Percentiles rank a stretch among this genome's conserved stretches.
These are phyloP conservation scores for Gnatocerus cornutus DNA, from an alignment of 2,888 invertebrate genomes.

Conservation along the genomic window DNA sequence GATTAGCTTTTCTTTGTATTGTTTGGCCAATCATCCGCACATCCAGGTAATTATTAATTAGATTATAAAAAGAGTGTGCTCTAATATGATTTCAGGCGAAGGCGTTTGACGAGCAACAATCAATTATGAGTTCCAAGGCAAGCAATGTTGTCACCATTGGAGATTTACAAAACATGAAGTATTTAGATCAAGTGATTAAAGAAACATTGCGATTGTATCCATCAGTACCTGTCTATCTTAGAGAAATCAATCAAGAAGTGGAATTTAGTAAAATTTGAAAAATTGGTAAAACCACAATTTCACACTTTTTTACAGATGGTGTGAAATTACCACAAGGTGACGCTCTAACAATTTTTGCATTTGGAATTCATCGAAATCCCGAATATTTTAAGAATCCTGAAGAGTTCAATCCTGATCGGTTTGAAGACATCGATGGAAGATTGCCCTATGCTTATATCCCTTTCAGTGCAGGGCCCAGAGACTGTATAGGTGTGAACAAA, in stretches of 20 bases:
- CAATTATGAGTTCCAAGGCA: conserved; percentile 60
- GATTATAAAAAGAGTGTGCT: background rate
- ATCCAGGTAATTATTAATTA: conserved; percentile 54
- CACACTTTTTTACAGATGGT: background rate
- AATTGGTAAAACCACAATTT: background rate
- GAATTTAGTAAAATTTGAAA: conserved; percentile 56
- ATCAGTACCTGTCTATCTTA: conserved; percentile 72
- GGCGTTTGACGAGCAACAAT: conserved; percentile 66
- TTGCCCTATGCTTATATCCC: conserved; percentile 75
- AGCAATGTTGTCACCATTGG: conserved; percentile 55
- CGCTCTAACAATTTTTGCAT: conserved; percentile 69
- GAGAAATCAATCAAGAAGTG: conserved; percentile 68
- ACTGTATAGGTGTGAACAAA: conserved; percentile 72
- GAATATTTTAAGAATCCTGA: conserved; percentile 73
- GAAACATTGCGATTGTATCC: conserved; percentile 74
- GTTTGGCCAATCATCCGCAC: conserved; percentile 65
- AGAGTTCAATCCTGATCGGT: conserved; percentile 73
- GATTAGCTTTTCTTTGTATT: conserved; percentile 67
- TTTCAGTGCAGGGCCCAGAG: conserved; percentile 78
- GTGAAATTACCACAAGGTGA: conserved; percentile 66
- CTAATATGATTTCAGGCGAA: conserved; percentile 57
- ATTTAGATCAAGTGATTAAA: conserved; percentile 73
- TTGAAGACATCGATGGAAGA: conserved; percentile 64
- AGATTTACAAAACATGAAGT: conserved; percentile 74
- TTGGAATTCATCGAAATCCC: conserved; percentile 72